These are phyloP conservation scores for Acipenser oxyrinchus DNA, from an alignment of 2,797 vertebrate genomes.

Conservation along the genomic window DNA sequence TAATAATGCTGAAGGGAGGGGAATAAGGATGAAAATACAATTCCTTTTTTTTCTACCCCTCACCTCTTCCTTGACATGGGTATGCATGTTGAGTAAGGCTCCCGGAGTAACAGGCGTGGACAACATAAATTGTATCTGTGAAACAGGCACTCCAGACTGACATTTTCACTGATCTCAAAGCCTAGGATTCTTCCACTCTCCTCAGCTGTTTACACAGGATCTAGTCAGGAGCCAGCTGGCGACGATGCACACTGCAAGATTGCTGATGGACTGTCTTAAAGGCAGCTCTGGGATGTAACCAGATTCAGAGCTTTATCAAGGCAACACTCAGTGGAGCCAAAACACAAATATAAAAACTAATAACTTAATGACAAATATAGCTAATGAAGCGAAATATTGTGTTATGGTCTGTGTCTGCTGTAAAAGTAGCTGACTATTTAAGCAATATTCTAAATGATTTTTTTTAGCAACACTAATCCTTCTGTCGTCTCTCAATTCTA, in stretches of 20 bases:
- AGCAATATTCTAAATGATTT: slow-evolving; percentile 5
- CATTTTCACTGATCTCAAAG: slow-evolving; percentile 22
- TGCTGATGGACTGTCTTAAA: slow-evolving; percentile 14
- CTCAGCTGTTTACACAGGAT: slow-evolving; percentile 5
- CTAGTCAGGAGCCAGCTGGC: slow-evolving; percentile 13
- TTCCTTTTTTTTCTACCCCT: slow-evolving; percentile 18
- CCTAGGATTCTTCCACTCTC: slow-evolving; percentile 10
- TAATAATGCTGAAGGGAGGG: no score
- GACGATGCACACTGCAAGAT: slow-evolving; percentile 26
- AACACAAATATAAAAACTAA: slow-evolving; percentile 36
- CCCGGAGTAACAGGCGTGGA: slow-evolving; percentile 17
- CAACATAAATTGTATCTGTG: slow-evolving; percentile 22
- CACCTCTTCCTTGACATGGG: slow-evolving; percentile 19
- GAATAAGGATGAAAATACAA: no score
- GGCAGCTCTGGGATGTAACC: slow-evolving; percentile 21
- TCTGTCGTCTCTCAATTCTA: no score
- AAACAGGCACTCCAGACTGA: slow-evolving; percentile 18
- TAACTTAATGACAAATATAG: slow-evolving; percentile 30
- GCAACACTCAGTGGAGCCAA: slow-evolving; percentile 32
- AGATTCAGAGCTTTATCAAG: slow-evolving; percentile 21
- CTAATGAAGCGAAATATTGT: slow-evolving; percentile 20
- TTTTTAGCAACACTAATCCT: no score
- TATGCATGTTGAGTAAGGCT: slow-evolving; percentile 15
- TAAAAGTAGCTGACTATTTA: slow-evolving; percentile 19
- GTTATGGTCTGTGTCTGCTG: slow-evolving; percentile 23